Evolutionary conservation across 2,888 invertebrate species (phyloP).

Genomic region (Synergus umbraculus): DNA sequence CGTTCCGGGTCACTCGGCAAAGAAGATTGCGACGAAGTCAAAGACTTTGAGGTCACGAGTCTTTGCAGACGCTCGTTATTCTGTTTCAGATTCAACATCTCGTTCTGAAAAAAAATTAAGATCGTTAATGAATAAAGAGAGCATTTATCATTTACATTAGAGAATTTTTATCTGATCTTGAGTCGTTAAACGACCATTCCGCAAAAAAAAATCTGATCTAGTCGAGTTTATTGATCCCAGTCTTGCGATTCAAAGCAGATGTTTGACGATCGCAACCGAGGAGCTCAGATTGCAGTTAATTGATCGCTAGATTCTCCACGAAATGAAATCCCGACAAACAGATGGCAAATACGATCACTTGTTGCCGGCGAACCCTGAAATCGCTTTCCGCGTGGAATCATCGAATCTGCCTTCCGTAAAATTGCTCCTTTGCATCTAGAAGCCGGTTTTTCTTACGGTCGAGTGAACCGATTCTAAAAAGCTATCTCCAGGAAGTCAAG

Average conservation of each 20-base stretch:
- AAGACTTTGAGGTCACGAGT: conserved; percentile 83
- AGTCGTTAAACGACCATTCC: neutral
- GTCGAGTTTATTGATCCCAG: neutral
- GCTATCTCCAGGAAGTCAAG: neutral
- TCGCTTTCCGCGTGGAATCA: conserved; percentile 19
- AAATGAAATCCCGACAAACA: conserved; percentile 17
- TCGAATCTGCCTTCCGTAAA: conserved; percentile 25
- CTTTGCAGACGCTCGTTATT: conserved; percentile 97
- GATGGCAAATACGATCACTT: conserved; percentile 19
- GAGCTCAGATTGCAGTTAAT: conserved; percentile 13
- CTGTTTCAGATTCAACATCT: conserved; percentile 97
- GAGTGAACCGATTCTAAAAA: conserved; percentile 3
- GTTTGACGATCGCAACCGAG: neutral
- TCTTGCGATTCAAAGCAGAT: conserved; percentile 7
- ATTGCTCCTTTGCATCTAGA: conserved; percentile 8
- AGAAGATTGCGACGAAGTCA: conserved; percentile 80
- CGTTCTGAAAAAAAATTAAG: conserved; percentile 81
- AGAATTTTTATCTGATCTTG: neutral
- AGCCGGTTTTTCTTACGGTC: neutral
- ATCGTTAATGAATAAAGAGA: neutral
- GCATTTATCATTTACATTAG: neutral
- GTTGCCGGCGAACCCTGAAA: conserved; percentile 9
- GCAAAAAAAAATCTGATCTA: neutral
- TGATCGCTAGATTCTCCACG: conserved; percentile 10
- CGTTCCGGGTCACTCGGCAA: conserved; percentile 76